These are phyloP conservation scores for Acronicta aceris DNA, from an alignment of 2,888 invertebrate genomes.

Conservation along the genomic window DNA sequence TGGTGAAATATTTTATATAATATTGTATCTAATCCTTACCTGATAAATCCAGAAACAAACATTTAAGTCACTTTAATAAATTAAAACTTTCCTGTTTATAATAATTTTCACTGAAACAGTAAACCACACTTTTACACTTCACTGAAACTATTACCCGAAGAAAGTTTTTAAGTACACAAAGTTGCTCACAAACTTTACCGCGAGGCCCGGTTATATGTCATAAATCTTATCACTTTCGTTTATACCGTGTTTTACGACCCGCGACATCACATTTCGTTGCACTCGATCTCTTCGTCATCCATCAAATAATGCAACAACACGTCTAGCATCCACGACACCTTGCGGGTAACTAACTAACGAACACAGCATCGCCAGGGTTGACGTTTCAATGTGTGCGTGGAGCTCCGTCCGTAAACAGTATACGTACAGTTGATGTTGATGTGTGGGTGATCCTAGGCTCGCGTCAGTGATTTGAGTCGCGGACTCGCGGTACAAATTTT, in stretches of 20 bases:
- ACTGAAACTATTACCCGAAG: slow-evolving; percentile 53
- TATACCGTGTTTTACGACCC: slow-evolving; percentile 46
- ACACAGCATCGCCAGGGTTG: slow-evolving; percentile 77
- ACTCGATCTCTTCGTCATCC: slow-evolving; percentile 43
- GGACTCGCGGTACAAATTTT: slow-evolving; percentile 60
- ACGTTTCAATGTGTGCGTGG: slow-evolving; percentile 69
- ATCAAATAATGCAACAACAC: slow-evolving; percentile 38
- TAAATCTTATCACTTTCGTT: slow-evolving; percentile 57
- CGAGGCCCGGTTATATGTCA: slow-evolving; percentile 38
- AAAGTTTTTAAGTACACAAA: slow-evolving; percentile 55
- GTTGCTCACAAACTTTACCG: slow-evolving; percentile 53
- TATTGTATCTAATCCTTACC: slow-evolving; percentile 42
- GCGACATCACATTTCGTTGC: slow-evolving; percentile 55
- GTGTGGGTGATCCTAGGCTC: slow-evolving; percentile 73
- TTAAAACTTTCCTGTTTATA: slow-evolving; percentile 50
- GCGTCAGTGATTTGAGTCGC: slow-evolving; percentile 72
- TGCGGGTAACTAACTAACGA: slow-evolving; percentile 72
- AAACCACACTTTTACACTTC: slow-evolving; percentile 54
- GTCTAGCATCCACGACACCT: slow-evolving; percentile 55
- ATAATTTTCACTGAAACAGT: slow-evolving; percentile 53
- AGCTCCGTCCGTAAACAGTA: slow-evolving; percentile 55
- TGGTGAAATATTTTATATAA: background rate
- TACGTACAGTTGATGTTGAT: slow-evolving; percentile 44
- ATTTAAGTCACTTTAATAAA: slow-evolving; percentile 37
- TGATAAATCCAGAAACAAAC: slow-evolving; percentile 50